Percentiles rank a stretch among this genome's conserved stretches.
phyloP scores from a whole-genome alignment of 1,140 invertebrate species.

The Hetaerina americana region DNA sequence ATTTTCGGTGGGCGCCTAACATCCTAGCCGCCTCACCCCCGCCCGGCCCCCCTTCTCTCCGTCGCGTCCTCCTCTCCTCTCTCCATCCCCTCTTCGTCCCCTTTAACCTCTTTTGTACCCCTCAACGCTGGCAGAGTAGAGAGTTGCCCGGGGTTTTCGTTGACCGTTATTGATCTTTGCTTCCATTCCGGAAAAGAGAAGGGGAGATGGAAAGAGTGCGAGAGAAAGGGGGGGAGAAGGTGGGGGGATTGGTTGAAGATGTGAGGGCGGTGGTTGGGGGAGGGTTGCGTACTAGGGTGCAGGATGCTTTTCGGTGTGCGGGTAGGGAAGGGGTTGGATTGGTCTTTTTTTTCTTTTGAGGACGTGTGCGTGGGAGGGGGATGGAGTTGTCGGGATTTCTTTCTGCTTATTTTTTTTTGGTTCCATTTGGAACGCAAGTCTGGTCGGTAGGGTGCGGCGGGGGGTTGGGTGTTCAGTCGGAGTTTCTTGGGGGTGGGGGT shows the following conservation, averaged over 20 bases:
- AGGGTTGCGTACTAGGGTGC: too few relatives aligned
- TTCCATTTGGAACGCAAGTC: neutral
- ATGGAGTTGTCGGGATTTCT: neutral
- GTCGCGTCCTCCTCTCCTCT: too few relatives aligned
- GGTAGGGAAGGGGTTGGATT: neutral
- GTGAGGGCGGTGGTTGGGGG: too few relatives aligned
- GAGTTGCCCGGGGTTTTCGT: neutral
- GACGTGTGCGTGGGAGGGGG: neutral
- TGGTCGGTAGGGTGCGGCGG: too few relatives aligned
- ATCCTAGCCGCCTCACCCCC: too few relatives aligned
- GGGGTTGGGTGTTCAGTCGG: too few relatives aligned
- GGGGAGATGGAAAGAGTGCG: neutral
- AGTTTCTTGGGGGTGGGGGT: too few relatives aligned
- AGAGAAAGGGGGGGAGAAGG: neutral
- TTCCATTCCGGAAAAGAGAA: neutral
- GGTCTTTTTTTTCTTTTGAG: neutral
- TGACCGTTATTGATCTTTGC: neutral
- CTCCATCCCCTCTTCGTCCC: too few relatives aligned
- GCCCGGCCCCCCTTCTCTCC: too few relatives aligned
- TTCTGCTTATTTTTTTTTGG: neutral
- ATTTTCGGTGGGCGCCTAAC: neutral
- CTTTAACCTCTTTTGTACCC: neutral
- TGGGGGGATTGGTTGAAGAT: too few relatives aligned
- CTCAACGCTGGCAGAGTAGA: neutral
- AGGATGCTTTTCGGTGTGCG: neutral